Percentiles rank a stretch among this genome's conserved stretches.
phyloP scores from a whole-genome alignment of 1,140 invertebrate genomes.

The Dufourea novaeangliae region DNA sequence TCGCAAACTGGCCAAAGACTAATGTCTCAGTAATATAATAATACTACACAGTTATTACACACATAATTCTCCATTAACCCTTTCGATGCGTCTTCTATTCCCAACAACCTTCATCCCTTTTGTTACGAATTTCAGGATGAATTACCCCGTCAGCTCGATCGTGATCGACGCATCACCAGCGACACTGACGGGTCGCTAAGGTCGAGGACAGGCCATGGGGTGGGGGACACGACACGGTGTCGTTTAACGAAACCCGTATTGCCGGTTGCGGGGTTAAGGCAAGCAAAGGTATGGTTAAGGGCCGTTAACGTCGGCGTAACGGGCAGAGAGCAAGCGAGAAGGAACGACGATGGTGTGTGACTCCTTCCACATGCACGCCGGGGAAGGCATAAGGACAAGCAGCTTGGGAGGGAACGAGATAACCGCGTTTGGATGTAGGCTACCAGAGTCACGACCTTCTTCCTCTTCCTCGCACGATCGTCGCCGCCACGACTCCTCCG shows the following conservation, averaged over 20 bases:
- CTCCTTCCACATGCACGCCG: constrained; percentile 7
- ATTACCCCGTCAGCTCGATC: too few relatives aligned
- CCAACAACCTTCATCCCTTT: too few relatives aligned
- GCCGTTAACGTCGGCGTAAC: constrained; percentile 64
- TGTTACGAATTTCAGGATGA: too few relatives aligned
- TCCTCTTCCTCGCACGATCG: constrained; percentile 74
- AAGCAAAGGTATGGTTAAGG: constrained; percentile 54
- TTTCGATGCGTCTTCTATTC: too few relatives aligned
- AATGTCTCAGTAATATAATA: too few relatives aligned
- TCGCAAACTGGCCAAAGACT: too few relatives aligned
- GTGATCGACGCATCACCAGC: too few relatives aligned
- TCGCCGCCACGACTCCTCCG: constrained; percentile 27
- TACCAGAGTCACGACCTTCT: constrained; percentile 80
- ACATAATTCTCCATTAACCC: too few relatives aligned
- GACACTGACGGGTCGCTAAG: neutral
- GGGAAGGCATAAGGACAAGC: constrained; percentile 66
- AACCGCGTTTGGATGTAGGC: constrained; percentile 77
- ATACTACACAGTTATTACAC: too few relatives aligned
- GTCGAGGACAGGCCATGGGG: constrained; percentile 5
- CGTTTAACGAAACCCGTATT: constrained; percentile 38
- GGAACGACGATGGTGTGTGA: neutral
- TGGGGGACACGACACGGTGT: too few relatives aligned
- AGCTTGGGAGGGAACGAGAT: constrained; percentile 67
- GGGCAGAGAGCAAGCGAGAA: constrained; percentile 46
- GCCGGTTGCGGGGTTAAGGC: constrained; percentile 50